A percentile compares a stretch with the other conserved stretches of the same genome.
Conservation (phyloP, 2,888 invertebrate genomes). For the Neocrepidodera transversa region DNA sequence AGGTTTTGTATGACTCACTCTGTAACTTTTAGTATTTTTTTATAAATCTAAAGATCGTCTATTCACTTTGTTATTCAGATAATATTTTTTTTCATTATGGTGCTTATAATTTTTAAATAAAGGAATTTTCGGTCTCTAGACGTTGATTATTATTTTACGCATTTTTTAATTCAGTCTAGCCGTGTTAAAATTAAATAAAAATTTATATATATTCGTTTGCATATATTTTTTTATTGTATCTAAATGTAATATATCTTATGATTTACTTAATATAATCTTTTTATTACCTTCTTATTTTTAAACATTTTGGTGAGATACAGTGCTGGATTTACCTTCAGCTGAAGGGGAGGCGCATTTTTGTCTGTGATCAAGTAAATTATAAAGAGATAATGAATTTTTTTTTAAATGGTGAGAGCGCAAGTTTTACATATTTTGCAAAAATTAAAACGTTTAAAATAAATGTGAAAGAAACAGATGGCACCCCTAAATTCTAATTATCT, state of each 20-base stretch:
- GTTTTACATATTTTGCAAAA: too few species aligned
- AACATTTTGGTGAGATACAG: too few species aligned
- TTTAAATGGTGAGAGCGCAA: too few species aligned
- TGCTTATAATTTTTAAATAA: not conserved
- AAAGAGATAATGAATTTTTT: too few species aligned
- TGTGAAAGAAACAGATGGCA: too few species aligned
- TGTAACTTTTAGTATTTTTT: not conserved
- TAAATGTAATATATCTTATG: constrained; percentile 14
- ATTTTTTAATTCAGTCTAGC: not conserved
- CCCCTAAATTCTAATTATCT: too few species aligned
- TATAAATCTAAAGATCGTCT: not conserved
- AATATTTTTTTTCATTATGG: not conserved
- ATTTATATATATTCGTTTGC: constrained; percentile 13
- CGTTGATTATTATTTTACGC: not conserved
- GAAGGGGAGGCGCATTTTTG: too few species aligned
- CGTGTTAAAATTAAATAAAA: constrained; percentile 8
- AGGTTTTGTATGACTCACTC: not conserved
- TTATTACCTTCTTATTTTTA: too few species aligned
- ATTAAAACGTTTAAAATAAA: too few species aligned
- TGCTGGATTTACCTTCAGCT: too few species aligned
- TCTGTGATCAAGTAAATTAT: too few species aligned
- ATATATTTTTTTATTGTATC: constrained; percentile 15
- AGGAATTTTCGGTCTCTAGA: not conserved
- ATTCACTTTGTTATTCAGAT: not conserved
- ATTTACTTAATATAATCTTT: not conserved